Conservation (phyloP, 2,113 vertebrate genomes). For the Athene noctua region DNA sequence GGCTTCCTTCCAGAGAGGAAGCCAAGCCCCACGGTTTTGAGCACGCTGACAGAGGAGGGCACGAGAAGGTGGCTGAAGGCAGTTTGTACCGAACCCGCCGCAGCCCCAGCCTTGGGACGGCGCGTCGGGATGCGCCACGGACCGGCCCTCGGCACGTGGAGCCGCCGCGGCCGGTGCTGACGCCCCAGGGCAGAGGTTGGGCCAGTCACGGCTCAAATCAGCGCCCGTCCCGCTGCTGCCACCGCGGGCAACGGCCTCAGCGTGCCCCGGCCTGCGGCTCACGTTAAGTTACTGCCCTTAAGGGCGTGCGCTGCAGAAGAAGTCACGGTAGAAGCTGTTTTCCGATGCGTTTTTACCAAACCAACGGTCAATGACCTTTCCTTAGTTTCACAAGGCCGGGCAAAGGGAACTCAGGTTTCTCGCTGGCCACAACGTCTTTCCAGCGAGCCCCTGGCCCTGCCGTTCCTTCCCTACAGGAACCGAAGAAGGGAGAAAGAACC, state of each 20-base stretch:
- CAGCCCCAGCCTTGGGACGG: neutral
- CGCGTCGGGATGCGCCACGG: fast-evolving
- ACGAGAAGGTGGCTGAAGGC: too few relatives aligned
- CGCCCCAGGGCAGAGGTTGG: too few relatives aligned
- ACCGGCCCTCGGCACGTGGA: too few relatives aligned
- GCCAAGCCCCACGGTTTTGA: neutral
- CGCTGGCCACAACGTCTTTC: fast-evolving
- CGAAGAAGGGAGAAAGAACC: neutral
- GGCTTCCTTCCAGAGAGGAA: neutral
- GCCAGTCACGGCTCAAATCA: too few relatives aligned
- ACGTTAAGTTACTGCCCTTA: too few relatives aligned
- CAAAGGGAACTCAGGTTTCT: neutral
- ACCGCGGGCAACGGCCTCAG: too few relatives aligned
- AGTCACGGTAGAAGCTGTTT: fast-evolving
- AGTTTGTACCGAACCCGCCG: too few relatives aligned
- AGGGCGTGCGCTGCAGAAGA: too few relatives aligned
- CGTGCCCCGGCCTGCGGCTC: too few relatives aligned
- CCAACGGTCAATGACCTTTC: neutral
- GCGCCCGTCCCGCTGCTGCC: too few relatives aligned
- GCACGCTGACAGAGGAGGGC: neutral
- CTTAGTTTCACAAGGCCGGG: neutral
- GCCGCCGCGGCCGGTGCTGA: too few relatives aligned
- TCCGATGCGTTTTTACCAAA: fast-evolving
- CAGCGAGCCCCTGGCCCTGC: neutral
- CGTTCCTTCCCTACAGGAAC: fast-evolving